Percentiles rank a stretch among this genome's conserved stretches.
Evolutionary conservation across 30 jellyfish, hydroid and myxozoan genomes (phyloP).

Genomic region (Mastigias papua): DNA sequence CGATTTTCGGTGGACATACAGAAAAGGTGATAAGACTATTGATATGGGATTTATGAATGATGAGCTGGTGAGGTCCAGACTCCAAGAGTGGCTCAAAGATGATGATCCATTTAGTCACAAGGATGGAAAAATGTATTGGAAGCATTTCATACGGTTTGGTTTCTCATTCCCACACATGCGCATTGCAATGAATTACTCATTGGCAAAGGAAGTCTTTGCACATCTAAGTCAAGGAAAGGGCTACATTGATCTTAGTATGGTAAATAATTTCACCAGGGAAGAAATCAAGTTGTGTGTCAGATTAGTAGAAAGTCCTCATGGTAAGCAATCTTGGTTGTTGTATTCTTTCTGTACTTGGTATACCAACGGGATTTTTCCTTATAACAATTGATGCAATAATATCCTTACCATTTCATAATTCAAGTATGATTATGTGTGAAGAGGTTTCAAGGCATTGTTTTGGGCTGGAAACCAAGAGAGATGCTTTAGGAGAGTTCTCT

Average conservation of each 20-base stretch:
- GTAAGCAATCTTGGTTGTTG: constrained; percentile 7
- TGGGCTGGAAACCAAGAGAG: not conserved
- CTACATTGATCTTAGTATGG: constrained; percentile 62
- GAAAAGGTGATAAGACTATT: constrained; percentile 83
- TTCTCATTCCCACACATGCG: constrained; percentile 59
- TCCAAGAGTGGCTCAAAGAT: constrained; percentile 22
- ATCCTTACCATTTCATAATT: no score
- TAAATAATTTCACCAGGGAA: constrained; percentile 43
- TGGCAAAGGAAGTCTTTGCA: constrained; percentile 46
- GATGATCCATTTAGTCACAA: constrained; percentile 23
- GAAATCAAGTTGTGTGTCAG: constrained; percentile 76
- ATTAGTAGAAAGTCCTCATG: constrained; percentile 88
- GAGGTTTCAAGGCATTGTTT: not conserved
- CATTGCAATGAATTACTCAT: constrained; percentile 60
- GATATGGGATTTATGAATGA: constrained; percentile 96
- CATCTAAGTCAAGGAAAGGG: constrained; percentile 48
- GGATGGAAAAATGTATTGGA: constrained; percentile 65
- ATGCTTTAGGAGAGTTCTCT: not conserved
- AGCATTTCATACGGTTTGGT: constrained; percentile 71
- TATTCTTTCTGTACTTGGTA: not conserved
- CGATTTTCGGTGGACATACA: constrained; percentile 93
- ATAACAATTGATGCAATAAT: not conserved
- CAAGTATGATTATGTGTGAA: no score
- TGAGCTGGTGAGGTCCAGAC: constrained; percentile 45
- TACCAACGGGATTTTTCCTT: not conserved